phyloP scores from a whole-genome alignment of 2,888 invertebrate species.

The Brachyopa scutellaris region DNA sequence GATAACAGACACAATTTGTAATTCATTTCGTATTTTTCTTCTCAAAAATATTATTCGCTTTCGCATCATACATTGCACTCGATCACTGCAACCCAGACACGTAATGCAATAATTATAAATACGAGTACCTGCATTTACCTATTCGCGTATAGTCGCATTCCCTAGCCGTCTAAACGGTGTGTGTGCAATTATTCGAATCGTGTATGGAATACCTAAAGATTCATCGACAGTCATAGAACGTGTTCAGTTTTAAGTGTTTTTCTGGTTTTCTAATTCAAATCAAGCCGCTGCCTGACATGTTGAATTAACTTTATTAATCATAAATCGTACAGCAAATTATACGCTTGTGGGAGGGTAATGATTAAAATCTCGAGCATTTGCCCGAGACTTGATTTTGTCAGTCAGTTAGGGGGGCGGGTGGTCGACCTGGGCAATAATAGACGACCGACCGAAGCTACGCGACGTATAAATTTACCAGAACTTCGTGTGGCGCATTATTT shows the following conservation, averaged over 20 bases:
- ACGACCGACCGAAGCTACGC: background rate
- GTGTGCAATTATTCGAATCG: too few species aligned
- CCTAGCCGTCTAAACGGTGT: too few species aligned
- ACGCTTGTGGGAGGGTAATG: constrained; percentile 10
- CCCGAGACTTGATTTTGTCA: background rate
- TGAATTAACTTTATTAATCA: constrained; percentile 43
- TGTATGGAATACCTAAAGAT: constrained; percentile 3
- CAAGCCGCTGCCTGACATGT: constrained; percentile 41
- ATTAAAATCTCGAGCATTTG: constrained; percentile 19
- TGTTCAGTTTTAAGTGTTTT: constrained; percentile 1
- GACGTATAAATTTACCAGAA: constrained; percentile 35
- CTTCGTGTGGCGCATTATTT: constrained; percentile 8
- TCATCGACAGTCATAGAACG: constrained; percentile 5
- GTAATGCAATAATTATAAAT: constrained; percentile 20
- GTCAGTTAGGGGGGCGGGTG: background rate
- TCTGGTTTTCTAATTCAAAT: background rate
- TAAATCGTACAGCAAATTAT: constrained; percentile 37
- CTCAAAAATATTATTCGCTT: too few species aligned
- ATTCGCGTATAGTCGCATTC: background rate
- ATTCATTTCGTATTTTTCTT: too few species aligned
- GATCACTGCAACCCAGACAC: constrained; percentile 1
- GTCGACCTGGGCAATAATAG: too few species aligned
- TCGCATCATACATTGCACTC: background rate
- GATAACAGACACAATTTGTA: too few species aligned
- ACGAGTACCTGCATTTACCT: background rate